A percentile compares a stretch with the other conserved stretches of the same genome.
These are phyloP conservation scores for Phoenicopterus ruber DNA, from an alignment of 2,113 vertebrate genomes.

Conservation along the genomic window DNA sequence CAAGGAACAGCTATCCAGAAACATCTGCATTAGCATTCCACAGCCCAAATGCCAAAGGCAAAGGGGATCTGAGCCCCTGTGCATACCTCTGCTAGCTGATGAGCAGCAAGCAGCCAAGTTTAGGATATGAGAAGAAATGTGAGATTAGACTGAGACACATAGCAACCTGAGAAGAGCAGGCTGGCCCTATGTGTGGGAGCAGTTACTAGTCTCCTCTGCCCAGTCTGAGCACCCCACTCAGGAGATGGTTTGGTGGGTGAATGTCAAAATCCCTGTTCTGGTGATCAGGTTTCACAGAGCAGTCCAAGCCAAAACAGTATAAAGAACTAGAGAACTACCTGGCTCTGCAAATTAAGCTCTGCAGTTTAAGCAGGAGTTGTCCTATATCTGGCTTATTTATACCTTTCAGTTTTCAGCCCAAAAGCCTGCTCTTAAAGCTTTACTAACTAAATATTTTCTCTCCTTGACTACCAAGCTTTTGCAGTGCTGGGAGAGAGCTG, in stretches of 20 bases:
- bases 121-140: not conserved
- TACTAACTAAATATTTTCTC: not conserved
- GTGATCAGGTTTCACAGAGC: not conserved
- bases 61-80: not conserved
- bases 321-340: not conserved
- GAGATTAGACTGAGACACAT: not conserved
- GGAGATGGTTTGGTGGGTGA: not conserved
- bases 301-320: not conserved
- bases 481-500: not conserved
- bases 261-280: not conserved
- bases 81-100: not conserved
- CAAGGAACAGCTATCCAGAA: not conserved
- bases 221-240: not conserved
- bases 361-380: not conserved
- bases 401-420: not conserved
- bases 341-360: not conserved
- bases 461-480: not conserved
- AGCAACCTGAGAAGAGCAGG: not conserved
- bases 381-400: not conserved
- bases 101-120: not conserved
- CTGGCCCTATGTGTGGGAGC: not conserved
- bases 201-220: not conserved
- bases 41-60: not conserved
- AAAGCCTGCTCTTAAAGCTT: not conserved
- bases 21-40: not conserved